phyloP scores from a whole-genome alignment of 2,888 invertebrate species.

The Lasius platythorax region DNA sequence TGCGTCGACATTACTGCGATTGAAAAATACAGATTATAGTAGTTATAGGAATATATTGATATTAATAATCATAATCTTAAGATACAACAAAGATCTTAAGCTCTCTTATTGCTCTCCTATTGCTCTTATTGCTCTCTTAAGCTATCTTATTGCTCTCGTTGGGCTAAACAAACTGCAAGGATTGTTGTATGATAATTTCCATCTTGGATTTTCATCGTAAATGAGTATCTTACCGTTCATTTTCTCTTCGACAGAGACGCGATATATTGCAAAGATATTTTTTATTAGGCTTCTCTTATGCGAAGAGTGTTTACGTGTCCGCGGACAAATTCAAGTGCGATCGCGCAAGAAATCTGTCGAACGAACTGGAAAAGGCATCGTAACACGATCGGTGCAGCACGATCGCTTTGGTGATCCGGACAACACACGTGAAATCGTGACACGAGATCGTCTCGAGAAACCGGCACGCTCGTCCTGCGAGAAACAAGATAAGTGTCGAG shows the following conservation, averaged over 20 bases:
- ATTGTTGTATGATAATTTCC: neutral
- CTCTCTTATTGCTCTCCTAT: no score
- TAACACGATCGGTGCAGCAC: conserved; percentile 79
- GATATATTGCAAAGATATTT: neutral
- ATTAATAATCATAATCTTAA: neutral
- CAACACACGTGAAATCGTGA: conserved; percentile 81
- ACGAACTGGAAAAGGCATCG: conserved; percentile 82
- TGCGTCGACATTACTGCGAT: neutral
- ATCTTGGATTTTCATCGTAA: neutral
- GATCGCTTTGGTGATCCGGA: conserved; percentile 71
- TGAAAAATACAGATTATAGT: neutral
- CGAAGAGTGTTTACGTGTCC: conserved; percentile 67
- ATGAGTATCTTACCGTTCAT: neutral
- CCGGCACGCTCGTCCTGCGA: conserved; percentile 70
- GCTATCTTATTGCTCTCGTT: neutral
- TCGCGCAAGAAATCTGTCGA: conserved; percentile 82
- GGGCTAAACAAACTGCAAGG: neutral
- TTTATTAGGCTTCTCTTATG: neutral
- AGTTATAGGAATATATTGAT: neutral
- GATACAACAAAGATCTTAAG: neutral
- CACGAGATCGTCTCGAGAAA: conserved; percentile 68
- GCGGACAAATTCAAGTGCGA: conserved; percentile 79
- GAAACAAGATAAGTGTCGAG: conserved; percentile 80
- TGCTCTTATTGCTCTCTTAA: no score
- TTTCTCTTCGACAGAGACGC: neutral